Conservation (phyloP, 2,113 vertebrate species). For the Megatriorchis doriae region DNA sequence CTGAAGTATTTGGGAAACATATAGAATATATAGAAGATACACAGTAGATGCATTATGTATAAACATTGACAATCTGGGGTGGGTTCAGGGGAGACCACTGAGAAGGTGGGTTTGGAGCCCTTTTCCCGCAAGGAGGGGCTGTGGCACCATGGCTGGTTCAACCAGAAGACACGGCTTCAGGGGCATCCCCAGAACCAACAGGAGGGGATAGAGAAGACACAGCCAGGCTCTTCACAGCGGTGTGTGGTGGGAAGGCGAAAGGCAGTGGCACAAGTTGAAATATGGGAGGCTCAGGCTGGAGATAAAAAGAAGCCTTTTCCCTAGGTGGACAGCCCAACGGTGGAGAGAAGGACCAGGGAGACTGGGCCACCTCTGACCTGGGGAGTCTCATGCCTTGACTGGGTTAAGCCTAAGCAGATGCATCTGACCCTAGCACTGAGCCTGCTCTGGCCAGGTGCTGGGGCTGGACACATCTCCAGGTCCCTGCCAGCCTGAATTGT, state of each 20-base stretch:
- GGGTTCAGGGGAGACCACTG: rapidly evolving
- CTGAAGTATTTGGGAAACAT: neutral
- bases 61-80: neutral
- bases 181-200: rapidly evolving
- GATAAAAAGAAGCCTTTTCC: neutral
- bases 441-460: neutral
- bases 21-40: neutral
- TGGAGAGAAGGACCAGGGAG: neutral
- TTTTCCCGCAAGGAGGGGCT: neutral
- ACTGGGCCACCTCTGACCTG: neutral
- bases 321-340: rapidly evolving
- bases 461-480: neutral
- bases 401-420: neutral
- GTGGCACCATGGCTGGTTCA: neutral
- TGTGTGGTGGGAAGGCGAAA: rapidly evolving
- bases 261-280: neutral
- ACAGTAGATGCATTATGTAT: neutral
- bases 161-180: rapidly evolving
- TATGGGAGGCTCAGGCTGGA: neutral
- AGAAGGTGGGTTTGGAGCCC: neutral
- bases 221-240: rapidly evolving
- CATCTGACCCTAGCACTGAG: rapidly evolving
- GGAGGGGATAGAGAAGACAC: rapidly evolving
- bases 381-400: neutral
- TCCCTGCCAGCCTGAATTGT: neutral